These are phyloP conservation scores for Frieseomelitta varia DNA, from an alignment of 1,140 invertebrate species.

Conservation along the genomic window DNA sequence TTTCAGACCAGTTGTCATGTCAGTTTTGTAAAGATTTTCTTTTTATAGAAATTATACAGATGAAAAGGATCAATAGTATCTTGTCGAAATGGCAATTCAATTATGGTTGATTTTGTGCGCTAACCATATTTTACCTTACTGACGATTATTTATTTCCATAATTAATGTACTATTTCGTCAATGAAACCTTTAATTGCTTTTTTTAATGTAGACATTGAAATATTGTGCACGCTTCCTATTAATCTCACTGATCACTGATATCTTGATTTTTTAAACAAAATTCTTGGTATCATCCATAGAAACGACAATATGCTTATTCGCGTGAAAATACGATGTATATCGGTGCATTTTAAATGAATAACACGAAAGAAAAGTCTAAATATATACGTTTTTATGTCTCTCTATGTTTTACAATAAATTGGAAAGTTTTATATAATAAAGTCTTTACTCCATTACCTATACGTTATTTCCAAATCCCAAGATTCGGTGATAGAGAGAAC, in stretches of 20 bases:
- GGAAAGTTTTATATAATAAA: conserved; percentile 49
- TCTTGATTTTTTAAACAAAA: not conserved
- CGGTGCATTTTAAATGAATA: conserved; percentile 1
- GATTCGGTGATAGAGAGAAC: not conserved
- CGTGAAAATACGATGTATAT: conserved; percentile 1
- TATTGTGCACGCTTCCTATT: conserved; percentile 27
- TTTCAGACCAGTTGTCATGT: not conserved
- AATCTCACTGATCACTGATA: not conserved
- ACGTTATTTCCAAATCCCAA: conserved; percentile 31
- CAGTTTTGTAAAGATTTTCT: conserved; percentile 4
- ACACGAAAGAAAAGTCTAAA: conserved; percentile 32
- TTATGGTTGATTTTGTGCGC: not conserved
- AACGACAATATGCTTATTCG: not conserved
- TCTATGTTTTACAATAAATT: conserved; percentile 62
- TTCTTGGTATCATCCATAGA: not conserved
- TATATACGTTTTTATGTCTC: conserved; percentile 50
- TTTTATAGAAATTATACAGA: not conserved
- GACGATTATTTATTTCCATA: conserved; percentile 24
- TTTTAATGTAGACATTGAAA: conserved; percentile 5
- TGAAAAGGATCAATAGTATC: not conserved
- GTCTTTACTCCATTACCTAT: conserved; percentile 26
- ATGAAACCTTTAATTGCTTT: conserved; percentile 8
- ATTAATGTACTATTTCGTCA: not conserved
- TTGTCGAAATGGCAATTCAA: not conserved
- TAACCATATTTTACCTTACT: not conserved